Evolutionary conservation across 2,888 invertebrate genomes (phyloP).

Genomic region (Stenotaenia linearis): DNA sequence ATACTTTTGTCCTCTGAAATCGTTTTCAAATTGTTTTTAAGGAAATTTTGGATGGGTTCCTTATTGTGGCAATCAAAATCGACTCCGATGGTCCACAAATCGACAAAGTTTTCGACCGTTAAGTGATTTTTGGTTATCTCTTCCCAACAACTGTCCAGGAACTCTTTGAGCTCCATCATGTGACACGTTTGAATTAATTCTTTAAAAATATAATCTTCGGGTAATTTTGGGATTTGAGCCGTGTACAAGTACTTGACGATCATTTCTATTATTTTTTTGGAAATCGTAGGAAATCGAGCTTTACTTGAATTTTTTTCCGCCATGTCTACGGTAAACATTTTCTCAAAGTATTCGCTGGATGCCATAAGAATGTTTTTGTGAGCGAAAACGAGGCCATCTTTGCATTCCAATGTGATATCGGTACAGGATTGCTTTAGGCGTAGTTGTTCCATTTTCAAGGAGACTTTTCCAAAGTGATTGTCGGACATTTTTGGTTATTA

Average conservation of each 20-base stretch:
- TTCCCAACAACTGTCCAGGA: background rate
- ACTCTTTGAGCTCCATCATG: background rate
- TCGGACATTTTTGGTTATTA: too few relatives aligned
- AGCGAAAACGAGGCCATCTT: background rate
- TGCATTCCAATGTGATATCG: background rate
- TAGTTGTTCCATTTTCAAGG: background rate
- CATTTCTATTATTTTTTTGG: background rate
- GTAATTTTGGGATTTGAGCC: background rate
- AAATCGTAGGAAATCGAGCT: background rate
- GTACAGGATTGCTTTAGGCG: background rate
- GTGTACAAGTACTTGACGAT: background rate
- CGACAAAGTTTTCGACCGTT: background rate
- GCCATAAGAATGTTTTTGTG: background rate
- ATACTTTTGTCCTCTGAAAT: background rate
- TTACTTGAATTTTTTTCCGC: background rate
- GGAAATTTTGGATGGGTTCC: background rate
- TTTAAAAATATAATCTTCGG: background rate
- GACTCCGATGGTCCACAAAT: background rate
- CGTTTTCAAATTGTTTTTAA: background rate
- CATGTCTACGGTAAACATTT: background rate
- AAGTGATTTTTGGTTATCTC: background rate
- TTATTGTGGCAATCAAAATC: background rate
- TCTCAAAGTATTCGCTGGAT: background rate
- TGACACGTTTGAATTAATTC: background rate
- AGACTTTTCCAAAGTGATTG: too few relatives aligned